A percentile compares a stretch with the other conserved stretches of the same genome.
Conservation (phyloP, 1,140 invertebrate species). For the Caenorhabditis briggsae region DNA sequence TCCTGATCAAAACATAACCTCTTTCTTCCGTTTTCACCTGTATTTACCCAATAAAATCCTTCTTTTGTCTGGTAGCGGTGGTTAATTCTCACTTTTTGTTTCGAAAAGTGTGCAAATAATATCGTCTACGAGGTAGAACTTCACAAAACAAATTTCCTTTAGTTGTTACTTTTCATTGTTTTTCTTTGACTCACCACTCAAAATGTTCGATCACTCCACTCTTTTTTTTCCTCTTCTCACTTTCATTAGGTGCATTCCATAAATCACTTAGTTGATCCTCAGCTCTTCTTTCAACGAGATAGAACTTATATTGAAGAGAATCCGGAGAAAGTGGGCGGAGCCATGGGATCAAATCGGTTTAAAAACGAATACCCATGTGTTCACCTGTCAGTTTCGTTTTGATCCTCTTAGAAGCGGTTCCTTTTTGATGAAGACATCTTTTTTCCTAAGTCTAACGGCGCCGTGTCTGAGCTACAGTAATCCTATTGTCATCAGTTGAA, state of each 20-base stretch:
- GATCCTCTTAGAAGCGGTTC: constrained; percentile 18
- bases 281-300: neutral
- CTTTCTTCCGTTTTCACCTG: neutral
- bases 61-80: neutral
- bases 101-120: constrained; percentile 18
- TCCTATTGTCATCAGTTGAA: constrained; percentile 12
- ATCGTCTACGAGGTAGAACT: neutral
- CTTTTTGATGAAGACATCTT: constrained; percentile 20
- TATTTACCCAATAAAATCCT: constrained; percentile 12
- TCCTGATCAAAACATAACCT: neutral
- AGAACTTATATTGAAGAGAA: neutral
- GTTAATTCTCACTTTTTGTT: constrained; percentile 33
- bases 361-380: neutral
- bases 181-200: neutral
- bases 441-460: neutral
- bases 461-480: constrained; percentile 20
- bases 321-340: constrained; percentile 3
- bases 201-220: neutral
- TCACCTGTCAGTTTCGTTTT: constrained; percentile 32
- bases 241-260: constrained; percentile 28
- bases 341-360: neutral
- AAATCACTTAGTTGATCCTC: constrained; percentile 23
- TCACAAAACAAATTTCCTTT: constrained; percentile 43
- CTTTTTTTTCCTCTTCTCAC: neutral
- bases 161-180: neutral